Conservation (phyloP, 2,797 vertebrate genomes). For the Thripadectes ignobilis region DNA sequence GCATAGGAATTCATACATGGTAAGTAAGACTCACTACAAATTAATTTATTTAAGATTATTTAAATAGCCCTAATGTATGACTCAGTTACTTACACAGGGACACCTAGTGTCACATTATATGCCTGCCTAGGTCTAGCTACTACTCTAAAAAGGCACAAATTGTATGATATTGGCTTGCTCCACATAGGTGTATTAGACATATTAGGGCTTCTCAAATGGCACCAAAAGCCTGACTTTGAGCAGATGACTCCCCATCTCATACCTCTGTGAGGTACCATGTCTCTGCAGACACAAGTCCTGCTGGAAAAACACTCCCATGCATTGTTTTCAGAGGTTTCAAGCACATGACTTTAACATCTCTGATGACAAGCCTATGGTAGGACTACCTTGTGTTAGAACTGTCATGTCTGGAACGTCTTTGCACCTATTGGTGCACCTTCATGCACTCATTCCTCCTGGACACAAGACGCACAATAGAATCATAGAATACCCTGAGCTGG, state of each 20-base stretch:
- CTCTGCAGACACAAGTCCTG: not conserved
- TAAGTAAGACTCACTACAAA: not conserved
- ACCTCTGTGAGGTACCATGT: not conserved
- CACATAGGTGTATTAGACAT: fast-evolving
- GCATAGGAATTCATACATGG: not conserved
- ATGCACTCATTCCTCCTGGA: not conserved
- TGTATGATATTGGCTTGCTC: not conserved
- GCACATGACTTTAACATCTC: not conserved
- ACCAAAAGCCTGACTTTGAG: not conserved
- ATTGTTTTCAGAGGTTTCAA: not conserved
- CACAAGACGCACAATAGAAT: fast-evolving
- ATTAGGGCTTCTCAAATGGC: not conserved
- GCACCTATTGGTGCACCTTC: fast-evolving
- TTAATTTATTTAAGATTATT: not conserved
- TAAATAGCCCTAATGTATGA: not conserved
- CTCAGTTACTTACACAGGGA: not conserved
- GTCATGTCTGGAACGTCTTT: not conserved
- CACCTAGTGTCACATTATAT: not conserved
- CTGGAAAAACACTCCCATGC: not conserved
- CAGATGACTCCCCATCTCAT: not conserved
- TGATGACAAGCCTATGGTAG: not conserved
- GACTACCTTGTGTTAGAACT: not conserved
- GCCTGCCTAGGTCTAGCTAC: not conserved
- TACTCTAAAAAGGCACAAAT: not conserved
- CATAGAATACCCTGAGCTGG: not conserved